phyloP scores from a whole-genome alignment of 1,140 invertebrate species.

The Rhopalosiphum maidis region DNA sequence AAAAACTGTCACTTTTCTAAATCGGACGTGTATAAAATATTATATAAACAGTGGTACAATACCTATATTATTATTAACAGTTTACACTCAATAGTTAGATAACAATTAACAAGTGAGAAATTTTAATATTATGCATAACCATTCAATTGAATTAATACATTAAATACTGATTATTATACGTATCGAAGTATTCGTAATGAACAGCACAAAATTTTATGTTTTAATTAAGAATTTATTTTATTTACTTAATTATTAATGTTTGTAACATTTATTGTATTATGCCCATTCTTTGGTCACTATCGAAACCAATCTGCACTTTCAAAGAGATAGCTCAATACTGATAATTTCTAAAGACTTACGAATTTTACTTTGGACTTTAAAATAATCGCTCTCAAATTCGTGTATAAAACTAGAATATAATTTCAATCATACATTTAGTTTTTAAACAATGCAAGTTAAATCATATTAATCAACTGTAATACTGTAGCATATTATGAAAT shows the following conservation, averaged over 20 bases:
- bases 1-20: not conserved
- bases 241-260: too few species aligned
- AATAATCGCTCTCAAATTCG: not conserved
- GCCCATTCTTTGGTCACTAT: too few species aligned
- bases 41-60: not conserved
- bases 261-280: too few species aligned
- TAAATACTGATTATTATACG: too few species aligned
- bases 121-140: too few species aligned
- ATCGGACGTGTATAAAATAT: not conserved
- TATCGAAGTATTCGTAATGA: too few species aligned
- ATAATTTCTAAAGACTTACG: not conserved
- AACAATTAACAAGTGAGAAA: not conserved
- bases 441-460: not conserved
- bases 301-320: too few species aligned
- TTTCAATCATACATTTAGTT: not conserved
- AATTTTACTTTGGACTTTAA: not conserved
- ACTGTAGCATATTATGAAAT: too few species aligned
- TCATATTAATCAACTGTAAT: not conserved
- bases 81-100: not conserved
- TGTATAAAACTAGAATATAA: not conserved
- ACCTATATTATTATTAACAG: not conserved
- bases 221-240: too few species aligned
- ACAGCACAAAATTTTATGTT: not conserved
- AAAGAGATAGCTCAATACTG: not conserved
- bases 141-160: too few species aligned